A percentile compares a stretch with the other conserved stretches of the same genome.
These are phyloP conservation scores for Epizoanthus scotinus DNA, from an alignment of 92 coral and sea anemone genomes.

Conservation along the genomic window DNA sequence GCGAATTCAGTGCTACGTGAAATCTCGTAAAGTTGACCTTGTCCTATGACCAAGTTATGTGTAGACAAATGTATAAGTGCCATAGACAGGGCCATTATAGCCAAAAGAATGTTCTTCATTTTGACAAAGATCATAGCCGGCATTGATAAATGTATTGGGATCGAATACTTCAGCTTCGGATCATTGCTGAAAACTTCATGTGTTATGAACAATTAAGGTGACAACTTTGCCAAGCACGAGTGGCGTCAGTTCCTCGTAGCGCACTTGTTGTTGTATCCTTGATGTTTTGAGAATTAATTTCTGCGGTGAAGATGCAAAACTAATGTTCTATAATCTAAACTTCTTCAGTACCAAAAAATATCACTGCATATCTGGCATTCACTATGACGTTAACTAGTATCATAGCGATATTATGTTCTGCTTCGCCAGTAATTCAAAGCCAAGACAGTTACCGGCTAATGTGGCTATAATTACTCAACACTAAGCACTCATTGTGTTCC, in stretches of 20 bases:
- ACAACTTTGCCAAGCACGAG: no score
- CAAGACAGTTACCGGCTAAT: neutral
- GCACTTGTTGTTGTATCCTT: no score
- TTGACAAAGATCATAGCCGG: neutral
- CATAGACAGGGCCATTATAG: neutral
- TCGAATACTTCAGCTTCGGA: no score
- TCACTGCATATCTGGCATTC: neutral
- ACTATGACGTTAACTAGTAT: neutral
- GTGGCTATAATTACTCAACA: neutral
- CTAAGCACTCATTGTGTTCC: neutral
- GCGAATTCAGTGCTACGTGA: conserved; percentile 7
- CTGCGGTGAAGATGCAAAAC: no score
- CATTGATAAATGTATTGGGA: no score
- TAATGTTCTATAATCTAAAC: no score
- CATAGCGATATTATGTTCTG: neutral
- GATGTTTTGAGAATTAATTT: no score
- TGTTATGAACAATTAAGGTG: no score
- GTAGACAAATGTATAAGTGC: neutral
- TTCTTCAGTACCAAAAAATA: neutral
- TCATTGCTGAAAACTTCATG: no score
- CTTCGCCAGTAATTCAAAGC: neutral
- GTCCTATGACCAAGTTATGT: neutral
- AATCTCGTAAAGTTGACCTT: neutral
- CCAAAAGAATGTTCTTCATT: neutral
- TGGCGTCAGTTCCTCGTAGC: no score